phyloP scores from a whole-genome alignment of 2,113 vertebrate species.

The Sylvicapra grimmia region DNA sequence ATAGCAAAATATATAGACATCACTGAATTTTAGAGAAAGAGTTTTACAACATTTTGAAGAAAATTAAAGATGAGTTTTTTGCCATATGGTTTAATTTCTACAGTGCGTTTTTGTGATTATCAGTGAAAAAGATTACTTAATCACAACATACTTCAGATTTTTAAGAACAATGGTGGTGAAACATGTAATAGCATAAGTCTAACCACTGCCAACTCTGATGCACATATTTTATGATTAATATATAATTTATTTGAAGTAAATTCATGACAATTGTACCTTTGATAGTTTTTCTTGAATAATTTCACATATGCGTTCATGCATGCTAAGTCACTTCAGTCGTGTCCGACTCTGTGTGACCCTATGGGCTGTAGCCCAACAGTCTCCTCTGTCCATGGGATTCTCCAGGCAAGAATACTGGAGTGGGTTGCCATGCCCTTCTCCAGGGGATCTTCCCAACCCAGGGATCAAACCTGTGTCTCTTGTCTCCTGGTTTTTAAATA shows the following conservation, averaged over 20 bases:
- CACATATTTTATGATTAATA: not conserved
- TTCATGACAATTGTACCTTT: not conserved
- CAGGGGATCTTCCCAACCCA: not conserved
- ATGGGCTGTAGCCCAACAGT: not conserved
- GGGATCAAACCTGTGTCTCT: accelerated
- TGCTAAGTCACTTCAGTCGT: not conserved
- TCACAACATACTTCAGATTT: not conserved
- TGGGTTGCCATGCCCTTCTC: not conserved
- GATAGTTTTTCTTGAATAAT: not conserved
- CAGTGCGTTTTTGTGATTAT: not conserved
- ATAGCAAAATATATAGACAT: not conserved
- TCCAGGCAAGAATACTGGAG: not conserved
- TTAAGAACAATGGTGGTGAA: not conserved
- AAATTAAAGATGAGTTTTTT: not conserved
- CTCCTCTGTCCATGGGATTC: not conserved
- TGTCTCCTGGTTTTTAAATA: not conserved
- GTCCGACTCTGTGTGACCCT: not conserved
- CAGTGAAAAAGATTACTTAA: not conserved
- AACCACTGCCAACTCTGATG: not conserved
- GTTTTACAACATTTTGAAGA: not conserved
- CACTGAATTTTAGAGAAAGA: not conserved
- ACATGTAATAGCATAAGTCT: not conserved
- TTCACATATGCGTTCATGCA: not conserved
- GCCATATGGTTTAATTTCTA: not conserved
- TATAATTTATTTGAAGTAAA: not conserved